phyloP scores from a whole-genome alignment of 2,113 vertebrate genomes.

The Pluvianellus socialis region DNA sequence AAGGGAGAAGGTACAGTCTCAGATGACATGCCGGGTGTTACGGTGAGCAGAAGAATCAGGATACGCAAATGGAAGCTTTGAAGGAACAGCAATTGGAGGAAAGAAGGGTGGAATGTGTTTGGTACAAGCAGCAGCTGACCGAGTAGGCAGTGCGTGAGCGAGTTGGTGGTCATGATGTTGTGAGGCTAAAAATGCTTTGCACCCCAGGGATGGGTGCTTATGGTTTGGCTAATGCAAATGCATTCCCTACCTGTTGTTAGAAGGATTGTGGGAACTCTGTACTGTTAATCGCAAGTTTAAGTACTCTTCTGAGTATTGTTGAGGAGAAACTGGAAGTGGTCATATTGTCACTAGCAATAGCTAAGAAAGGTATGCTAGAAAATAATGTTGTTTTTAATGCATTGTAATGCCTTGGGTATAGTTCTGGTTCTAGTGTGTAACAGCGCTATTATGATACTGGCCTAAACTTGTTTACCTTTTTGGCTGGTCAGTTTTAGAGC shows the following conservation, averaged over 20 bases:
- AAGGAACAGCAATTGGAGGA: accelerated
- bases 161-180: not conserved
- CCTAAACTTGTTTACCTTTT: not conserved
- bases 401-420: not conserved
- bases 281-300: not conserved
- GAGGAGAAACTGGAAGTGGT: not conserved
- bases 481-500: not conserved
- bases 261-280: not conserved
- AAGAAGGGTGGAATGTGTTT: not conserved
- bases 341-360: not conserved
- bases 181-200: not conserved
- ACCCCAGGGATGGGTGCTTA: not conserved
- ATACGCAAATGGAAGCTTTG: not conserved
- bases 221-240: not conserved
- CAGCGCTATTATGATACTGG: not conserved
- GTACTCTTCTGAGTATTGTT: not conserved
- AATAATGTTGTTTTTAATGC: not conserved
- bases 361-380: not conserved
- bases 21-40: not conserved
- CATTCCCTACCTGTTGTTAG: not conserved
- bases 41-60: not conserved
- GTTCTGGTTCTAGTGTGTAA: not conserved
- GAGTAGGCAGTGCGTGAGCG: not conserved
- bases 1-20: not conserved
- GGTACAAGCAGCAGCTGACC: not conserved